Percentiles rank a stretch among this genome's conserved stretches.
Conservation (phyloP, 2,888 invertebrate genomes). For the Agrenia bidenticulata region DNA sequence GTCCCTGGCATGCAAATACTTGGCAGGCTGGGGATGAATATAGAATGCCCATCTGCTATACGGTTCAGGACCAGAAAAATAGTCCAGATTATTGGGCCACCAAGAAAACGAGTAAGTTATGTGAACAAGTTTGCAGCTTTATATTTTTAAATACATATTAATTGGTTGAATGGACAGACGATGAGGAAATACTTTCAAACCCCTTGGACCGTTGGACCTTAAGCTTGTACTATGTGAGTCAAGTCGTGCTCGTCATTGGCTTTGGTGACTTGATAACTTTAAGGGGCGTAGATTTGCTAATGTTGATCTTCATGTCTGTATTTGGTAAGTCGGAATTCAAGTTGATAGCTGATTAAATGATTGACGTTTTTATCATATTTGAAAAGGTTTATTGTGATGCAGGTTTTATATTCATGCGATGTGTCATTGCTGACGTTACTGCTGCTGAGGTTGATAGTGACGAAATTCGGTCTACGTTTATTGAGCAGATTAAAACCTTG, state of each 20-base stretch:
- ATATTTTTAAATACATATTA: neutral
- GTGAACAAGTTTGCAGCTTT: neutral
- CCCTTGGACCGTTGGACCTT: constrained; percentile 36
- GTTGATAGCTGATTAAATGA: neutral
- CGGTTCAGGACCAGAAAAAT: neutral
- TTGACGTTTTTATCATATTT: too few species aligned
- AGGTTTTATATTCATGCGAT: constrained; percentile 19
- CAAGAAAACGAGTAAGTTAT: constrained; percentile 20
- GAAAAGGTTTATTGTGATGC: too few species aligned
- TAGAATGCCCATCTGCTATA: constrained; percentile 37
- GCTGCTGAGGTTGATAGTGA: constrained; percentile 49
- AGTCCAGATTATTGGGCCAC: constrained; percentile 30
- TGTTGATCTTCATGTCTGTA: constrained; percentile 42
- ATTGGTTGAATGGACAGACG: neutral
- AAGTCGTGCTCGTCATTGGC: constrained; percentile 47
- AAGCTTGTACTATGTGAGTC: constrained; percentile 48
- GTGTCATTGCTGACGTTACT: constrained; percentile 40
- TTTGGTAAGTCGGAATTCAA: constrained; percentile 37
- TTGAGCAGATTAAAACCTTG: constrained; percentile 34
- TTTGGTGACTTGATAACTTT: constrained; percentile 49
- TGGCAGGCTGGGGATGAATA: constrained; percentile 39
- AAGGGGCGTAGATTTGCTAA: constrained; percentile 24
- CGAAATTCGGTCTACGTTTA: constrained; percentile 40
- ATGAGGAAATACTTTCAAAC: constrained; percentile 4
- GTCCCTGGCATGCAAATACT: constrained; percentile 34